phyloP scores from a whole-genome alignment of 2,888 invertebrate genomes.

The Orthonychiurus folsomi region DNA sequence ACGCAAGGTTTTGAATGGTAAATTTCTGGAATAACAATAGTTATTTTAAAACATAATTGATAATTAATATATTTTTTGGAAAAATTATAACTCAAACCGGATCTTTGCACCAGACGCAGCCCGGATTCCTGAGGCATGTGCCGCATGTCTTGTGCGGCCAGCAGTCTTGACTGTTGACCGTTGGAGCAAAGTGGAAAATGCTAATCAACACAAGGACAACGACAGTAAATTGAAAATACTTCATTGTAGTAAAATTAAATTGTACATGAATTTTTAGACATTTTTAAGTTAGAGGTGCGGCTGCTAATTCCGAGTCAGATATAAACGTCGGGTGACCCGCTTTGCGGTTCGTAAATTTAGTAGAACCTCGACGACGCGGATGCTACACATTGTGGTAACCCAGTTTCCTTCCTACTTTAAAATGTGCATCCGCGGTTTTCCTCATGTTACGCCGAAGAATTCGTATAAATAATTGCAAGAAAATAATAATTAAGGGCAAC shows the following conservation, averaged over 20 bases:
- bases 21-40: background rate
- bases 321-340: no score
- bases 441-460: no score
- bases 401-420: no score
- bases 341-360: no score
- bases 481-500: no score
- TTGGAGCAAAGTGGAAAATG: background rate
- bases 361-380: no score
- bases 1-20: background rate
- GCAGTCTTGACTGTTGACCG: background rate
- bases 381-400: no score
- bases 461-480: no score
- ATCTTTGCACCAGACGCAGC: slow-evolving; percentile 79
- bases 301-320: no score
- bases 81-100: slow-evolving; percentile 54
- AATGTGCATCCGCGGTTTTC: no score
- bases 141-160: slow-evolving; percentile 10
- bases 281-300: no score
- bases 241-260: background rate
- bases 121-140: slow-evolving; percentile 71
- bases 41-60: background rate
- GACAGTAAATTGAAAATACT: background rate
- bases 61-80: background rate
- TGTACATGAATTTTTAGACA: no score
- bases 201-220: background rate